Percentiles rank a stretch among this genome's conserved stretches.
These are phyloP conservation scores for Cephus runcator DNA, from an alignment of 2,888 invertebrate species.

Conservation along the genomic window DNA sequence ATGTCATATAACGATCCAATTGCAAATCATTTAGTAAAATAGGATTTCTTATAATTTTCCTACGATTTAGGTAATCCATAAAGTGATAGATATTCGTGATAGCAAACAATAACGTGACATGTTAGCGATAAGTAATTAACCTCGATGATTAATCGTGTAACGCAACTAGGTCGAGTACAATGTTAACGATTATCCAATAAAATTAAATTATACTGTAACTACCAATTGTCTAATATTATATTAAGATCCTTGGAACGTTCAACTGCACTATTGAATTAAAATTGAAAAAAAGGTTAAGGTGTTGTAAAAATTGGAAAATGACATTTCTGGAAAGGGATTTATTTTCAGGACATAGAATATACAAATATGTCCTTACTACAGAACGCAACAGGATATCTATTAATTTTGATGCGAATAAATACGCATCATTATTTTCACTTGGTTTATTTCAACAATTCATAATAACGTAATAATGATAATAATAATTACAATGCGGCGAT, in stretches of 20 bases:
- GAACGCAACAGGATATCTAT: background rate
- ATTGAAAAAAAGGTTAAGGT: background rate
- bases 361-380: background rate
- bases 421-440: constrained; percentile 56
- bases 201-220: background rate
- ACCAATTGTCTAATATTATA: background rate
- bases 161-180: background rate
- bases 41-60: background rate
- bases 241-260: background rate
- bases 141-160: background rate
- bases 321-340: background rate
- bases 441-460: constrained; percentile 66
- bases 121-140: background rate
- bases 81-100: background rate
- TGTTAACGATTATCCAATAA: background rate
- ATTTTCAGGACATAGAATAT: background rate
- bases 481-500: constrained; percentile 65
- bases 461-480: constrained; percentile 44
- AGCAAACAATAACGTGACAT: background rate
- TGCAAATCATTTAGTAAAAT: background rate
- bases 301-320: background rate
- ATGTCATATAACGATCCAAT: background rate
- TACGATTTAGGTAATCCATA: background rate
- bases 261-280: background rate
- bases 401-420: background rate